Percentiles rank a stretch among this genome's conserved stretches.
phyloP scores from a whole-genome alignment of 1,140 invertebrate genomes.

The silkworm (Bombyx mori) region DNA sequence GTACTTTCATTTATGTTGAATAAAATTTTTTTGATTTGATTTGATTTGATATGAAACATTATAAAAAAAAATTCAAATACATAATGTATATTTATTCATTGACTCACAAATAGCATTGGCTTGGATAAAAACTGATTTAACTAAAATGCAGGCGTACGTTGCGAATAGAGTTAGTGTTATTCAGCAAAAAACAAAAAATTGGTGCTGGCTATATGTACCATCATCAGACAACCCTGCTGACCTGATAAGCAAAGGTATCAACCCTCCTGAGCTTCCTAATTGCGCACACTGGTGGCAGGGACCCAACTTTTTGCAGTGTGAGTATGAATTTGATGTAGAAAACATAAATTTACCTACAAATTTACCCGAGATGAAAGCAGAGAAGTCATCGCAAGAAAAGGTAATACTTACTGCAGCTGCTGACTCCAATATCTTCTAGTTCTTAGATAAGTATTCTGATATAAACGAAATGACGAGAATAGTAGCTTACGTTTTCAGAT shows the following conservation, averaged over 20 bases:
- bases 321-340: not conserved
- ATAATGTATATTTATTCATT: slow-evolving; percentile 16
- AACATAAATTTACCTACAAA: not conserved
- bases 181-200: slow-evolving; percentile 18
- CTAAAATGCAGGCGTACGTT: slow-evolving; percentile 36
- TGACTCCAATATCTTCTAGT: not conserved
- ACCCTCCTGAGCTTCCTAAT: not conserved
- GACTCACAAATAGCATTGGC: slow-evolving; percentile 49
- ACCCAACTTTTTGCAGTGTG: not conserved
- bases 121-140: slow-evolving; percentile 32
- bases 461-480: slow-evolving; percentile 1
- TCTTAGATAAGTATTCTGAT: slow-evolving; percentile 2
- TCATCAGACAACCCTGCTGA: slow-evolving; percentile 25
- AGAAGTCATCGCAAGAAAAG: not conserved
- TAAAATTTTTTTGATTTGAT: too few species aligned
- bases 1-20: too few species aligned
- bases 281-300: not conserved
- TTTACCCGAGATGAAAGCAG: not conserved
- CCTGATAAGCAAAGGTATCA: slow-evolving; percentile 10
- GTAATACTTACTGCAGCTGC: not conserved
- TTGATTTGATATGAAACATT: slow-evolving; percentile 11
- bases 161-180: slow-evolving; percentile 45
- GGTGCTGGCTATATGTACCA: slow-evolving; percentile 11
- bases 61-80: slow-evolving; percentile 2
- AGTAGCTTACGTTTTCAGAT: not conserved